A percentile compares a stretch with the other conserved stretches of the same genome.
Evolutionary conservation across 2,888 invertebrate species (phyloP).

Genomic region (Hypsopygia costalis): DNA sequence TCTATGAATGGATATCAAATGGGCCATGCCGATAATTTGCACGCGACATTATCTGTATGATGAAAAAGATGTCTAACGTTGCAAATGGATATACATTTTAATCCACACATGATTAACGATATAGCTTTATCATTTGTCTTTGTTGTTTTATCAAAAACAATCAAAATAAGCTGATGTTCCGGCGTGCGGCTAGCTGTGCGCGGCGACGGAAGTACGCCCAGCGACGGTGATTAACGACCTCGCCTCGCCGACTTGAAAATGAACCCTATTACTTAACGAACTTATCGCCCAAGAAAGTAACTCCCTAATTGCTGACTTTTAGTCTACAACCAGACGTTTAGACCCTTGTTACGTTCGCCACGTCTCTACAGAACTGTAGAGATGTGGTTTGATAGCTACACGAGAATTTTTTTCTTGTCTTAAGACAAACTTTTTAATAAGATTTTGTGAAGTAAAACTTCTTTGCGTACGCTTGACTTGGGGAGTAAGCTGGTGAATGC

Average conservation of each 20-base stretch:
- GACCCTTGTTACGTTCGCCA: slow-evolving; percentile 14
- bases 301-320: slow-evolving; percentile 59
- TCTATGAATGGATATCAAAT: too few relatives aligned
- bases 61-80: too few relatives aligned
- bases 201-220: slow-evolving; percentile 41
- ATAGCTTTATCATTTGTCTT: slow-evolving; percentile 61
- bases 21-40: too few relatives aligned
- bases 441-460: too few relatives aligned
- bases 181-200: slow-evolving; percentile 48
- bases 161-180: slow-evolving; percentile 71
- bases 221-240: slow-evolving; percentile 66
- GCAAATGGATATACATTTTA: slow-evolving; percentile 48
- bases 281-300: slow-evolving; percentile 55
- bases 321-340: slow-evolving; percentile 23
- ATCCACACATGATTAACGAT: slow-evolving; percentile 62
- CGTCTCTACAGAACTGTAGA: neutral
- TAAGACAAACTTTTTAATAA: too few relatives aligned
- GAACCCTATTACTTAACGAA: slow-evolving; percentile 67
- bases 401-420: too few relatives aligned
- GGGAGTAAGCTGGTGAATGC: too few relatives aligned
- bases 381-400: too few relatives aligned
- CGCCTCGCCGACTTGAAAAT: slow-evolving; percentile 61
- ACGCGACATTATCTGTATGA: slow-evolving; percentile 5
- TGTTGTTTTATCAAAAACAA: slow-evolving; percentile 77
- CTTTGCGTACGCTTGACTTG: too few relatives aligned